Base-by-base conservation (phyloP, 37 sponge, comb jelly and placozoan genomes). In the Cladorhizidae sp. region DNA sequence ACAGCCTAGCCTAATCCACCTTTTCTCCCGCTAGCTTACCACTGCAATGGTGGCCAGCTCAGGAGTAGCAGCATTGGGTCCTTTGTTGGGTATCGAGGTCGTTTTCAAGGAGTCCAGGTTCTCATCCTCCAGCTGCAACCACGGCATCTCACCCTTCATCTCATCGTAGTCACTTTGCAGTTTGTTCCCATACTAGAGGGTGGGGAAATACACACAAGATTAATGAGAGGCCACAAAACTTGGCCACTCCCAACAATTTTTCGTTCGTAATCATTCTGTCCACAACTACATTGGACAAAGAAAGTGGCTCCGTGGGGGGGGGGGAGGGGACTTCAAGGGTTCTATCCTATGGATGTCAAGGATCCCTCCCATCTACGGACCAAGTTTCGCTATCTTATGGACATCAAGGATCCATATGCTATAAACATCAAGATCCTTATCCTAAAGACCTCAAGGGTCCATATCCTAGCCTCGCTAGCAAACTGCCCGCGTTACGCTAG, bases 81-180 rank as follows among this genome's bases (percentile, higher is more conserved):
- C 26, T 36, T 65, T 65, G 17, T 7, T 65, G 67, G 80, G 38
- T 17, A 36, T 54, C 9, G 80, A 18, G 11, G 55, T 11, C 2
- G 54, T 56, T 25, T 37, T 64, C 1, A 38, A n/a, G 12, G 28
- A 39, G 39, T 86, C 86, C 28, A 91, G 57, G 67, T 82, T 78
- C 31, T 86, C 91, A 8, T 81, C 78, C 70, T 91, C 91, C 62
- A 91, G 75, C 57, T 86, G 83, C 70, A 91, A 40, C 91, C 91
- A 91, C 20, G 91, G 91, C 75, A 86, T 78, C 41, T 91, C 87
- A 7, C 49, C 76, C 68, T 86, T 86, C 21, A 71, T 86, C 49
- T 77, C 74, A 42, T 91, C 83, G 57, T 91, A 77, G 73, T 91
- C 70, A 31, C 78, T 51, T 22, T 70, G 41, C 42, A 91, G 69